Evolutionary conservation across 2,888 invertebrate genomes (phyloP).

Genomic region (Apocheima hispidaria): DNA sequence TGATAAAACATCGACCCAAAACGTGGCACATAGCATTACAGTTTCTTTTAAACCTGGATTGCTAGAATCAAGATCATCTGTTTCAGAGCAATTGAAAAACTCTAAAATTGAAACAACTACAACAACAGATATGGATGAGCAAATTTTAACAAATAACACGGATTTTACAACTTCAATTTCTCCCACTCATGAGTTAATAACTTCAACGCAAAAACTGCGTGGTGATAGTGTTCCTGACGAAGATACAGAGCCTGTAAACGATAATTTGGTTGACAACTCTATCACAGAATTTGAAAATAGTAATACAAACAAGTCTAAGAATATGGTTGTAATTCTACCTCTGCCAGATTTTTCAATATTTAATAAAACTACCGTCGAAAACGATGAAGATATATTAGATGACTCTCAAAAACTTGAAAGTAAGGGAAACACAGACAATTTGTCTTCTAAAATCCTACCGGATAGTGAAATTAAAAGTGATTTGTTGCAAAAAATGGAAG

Average conservation of each 20-base stretch:
- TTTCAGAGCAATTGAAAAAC: slow-evolving; percentile 36
- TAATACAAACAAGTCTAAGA: slow-evolving; percentile 47
- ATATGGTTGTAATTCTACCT: slow-evolving; percentile 50
- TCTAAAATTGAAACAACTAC: slow-evolving; percentile 15
- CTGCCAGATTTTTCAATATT: neutral
- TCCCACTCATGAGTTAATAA: neutral
- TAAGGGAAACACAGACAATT: slow-evolving; percentile 19
- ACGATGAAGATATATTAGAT: slow-evolving; percentile 31
- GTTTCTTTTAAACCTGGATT: slow-evolving; percentile 45
- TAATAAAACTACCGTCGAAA: slow-evolving; percentile 3
- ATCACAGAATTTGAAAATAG: slow-evolving; percentile 14
- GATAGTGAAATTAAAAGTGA: slow-evolving; percentile 49
- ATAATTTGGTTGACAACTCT: neutral
- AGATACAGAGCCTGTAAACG: neutral
- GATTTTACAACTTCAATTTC: neutral
- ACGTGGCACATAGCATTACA: slow-evolving; percentile 49
- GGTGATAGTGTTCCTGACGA: slow-evolving; percentile 18
- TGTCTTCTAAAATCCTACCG: slow-evolving; percentile 47
- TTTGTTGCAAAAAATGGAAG: slow-evolving; percentile 56
- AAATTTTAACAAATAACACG: neutral
- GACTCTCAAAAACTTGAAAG: slow-evolving; percentile 27
- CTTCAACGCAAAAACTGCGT: slow-evolving; percentile 8
- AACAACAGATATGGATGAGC: slow-evolving; percentile 42
- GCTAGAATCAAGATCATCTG: slow-evolving; percentile 59
- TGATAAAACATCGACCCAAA: slow-evolving; percentile 37